Conservation (phyloP, 1,140 invertebrate genomes). For the Drosophila dunni region DNA sequence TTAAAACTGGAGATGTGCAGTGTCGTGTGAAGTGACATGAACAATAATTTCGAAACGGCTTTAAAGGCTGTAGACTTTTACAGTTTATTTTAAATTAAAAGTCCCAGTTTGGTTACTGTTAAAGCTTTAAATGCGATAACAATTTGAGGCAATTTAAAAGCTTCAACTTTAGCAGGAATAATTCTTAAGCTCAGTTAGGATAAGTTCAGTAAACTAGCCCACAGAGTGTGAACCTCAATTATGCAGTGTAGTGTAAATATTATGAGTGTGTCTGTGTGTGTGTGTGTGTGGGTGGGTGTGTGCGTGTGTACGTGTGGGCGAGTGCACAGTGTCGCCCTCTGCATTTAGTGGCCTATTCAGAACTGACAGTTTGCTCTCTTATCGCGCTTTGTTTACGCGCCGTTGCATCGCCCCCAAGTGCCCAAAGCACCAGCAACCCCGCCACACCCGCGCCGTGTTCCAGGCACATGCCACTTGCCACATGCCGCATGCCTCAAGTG, state of each 20-base stretch:
- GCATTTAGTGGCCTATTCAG: slow-evolving; percentile 69
- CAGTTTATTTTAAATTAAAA: too few relatives aligned
- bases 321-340: slow-evolving; percentile 45
- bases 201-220: not conserved
- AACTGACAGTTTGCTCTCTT: slow-evolving; percentile 69
- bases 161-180: too few relatives aligned
- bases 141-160: too few relatives aligned
- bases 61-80: too few relatives aligned
- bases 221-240: slow-evolving; percentile 2
- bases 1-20: too few relatives aligned
- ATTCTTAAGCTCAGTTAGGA: too few relatives aligned
- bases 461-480: not conserved
- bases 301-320: slow-evolving; percentile 17
- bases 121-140: too few relatives aligned
- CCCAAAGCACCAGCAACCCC: not conserved
- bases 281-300: not conserved
- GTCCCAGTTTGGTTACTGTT: too few relatives aligned
- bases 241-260: slow-evolving; percentile 33
- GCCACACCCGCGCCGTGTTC: not conserved
- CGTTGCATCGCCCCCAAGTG: slow-evolving; percentile 45
- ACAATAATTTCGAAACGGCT: too few relatives aligned
- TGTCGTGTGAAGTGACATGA: too few relatives aligned
- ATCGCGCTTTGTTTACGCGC: slow-evolving; percentile 65
- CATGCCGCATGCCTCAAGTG: slow-evolving; percentile 7
- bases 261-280: not conserved